A percentile compares a stretch with the other conserved stretches of the same genome.
Evolutionary conservation across 2,888 invertebrate genomes (phyloP).

Genomic region (Philaethria dido): DNA sequence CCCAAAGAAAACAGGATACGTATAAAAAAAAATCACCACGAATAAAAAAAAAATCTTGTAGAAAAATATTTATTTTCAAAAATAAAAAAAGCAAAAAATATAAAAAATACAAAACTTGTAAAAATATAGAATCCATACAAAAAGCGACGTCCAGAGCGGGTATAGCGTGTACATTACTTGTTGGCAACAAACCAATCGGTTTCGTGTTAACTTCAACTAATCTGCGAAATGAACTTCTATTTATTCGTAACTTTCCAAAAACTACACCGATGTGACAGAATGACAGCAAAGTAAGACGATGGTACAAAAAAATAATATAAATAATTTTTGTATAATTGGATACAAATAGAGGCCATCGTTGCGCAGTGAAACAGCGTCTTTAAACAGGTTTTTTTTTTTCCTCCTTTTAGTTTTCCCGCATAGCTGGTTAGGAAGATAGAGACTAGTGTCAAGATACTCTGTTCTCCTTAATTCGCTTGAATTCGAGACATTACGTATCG

Average conservation of each 20-base stretch:
- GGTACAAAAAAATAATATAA: constrained; percentile 7
- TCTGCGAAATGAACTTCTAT: constrained; percentile 26
- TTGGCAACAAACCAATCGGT: constrained; percentile 32
- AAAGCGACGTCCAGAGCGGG: neutral
- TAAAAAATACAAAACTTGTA: neutral
- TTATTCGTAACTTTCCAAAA: constrained; percentile 13
- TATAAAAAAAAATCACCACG: no score
- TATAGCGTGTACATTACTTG: constrained; percentile 27
- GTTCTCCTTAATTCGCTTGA: no score
- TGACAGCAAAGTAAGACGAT: constrained; percentile 12
- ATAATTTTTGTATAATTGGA: neutral
- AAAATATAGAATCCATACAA: neutral
- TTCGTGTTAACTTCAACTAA: constrained; percentile 22
- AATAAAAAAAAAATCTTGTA: no score
- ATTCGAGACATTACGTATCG: no score
- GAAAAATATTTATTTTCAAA: no score
- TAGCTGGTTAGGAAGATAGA: no score
- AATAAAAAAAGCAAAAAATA: no score
- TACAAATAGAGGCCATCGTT: no score
- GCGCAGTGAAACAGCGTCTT: neutral
- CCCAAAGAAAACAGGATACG: no score
- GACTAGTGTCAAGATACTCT: no score
- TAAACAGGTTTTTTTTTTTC: neutral
- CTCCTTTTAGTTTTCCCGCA: no score
- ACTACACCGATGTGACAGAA: constrained; percentile 13